phyloP scores from a whole-genome alignment of 2,888 invertebrate species.

The Drosophila algonquin region DNA sequence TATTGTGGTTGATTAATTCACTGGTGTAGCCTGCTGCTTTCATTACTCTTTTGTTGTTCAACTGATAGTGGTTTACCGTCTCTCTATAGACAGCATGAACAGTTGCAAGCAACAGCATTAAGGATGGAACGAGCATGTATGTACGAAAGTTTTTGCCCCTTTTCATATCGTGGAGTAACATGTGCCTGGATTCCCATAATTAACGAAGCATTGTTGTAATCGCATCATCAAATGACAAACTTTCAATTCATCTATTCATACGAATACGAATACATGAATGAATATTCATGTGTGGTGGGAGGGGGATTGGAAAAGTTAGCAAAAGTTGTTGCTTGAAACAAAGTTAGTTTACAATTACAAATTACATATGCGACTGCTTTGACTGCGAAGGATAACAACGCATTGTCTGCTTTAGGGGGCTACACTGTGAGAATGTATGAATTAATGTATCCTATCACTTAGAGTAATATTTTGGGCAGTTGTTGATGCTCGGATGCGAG shows the following conservation, averaged over 20 bases:
- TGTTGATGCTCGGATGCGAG: neutral
- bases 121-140: neutral
- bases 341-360: slow-evolving; percentile 27
- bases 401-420: neutral
- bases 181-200: slow-evolving; percentile 68
- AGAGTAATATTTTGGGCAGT: neutral
- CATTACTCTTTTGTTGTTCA: neutral
- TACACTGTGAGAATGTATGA: slow-evolving; percentile 23
- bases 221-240: slow-evolving; percentile 40
- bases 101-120: slow-evolving; percentile 12
- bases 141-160: slow-evolving; percentile 36
- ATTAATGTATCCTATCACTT: neutral
- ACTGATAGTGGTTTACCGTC: neutral
- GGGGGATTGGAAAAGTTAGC: slow-evolving; percentile 42
- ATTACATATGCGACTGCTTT: slow-evolving; percentile 6
- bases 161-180: slow-evolving; percentile 50
- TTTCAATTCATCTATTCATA: neutral
- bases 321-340: slow-evolving; percentile 57
- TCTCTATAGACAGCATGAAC: neutral
- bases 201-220: slow-evolving; percentile 65
- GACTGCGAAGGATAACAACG: slow-evolving; percentile 4
- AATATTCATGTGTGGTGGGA: slow-evolving; percentile 9
- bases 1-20: slow-evolving; percentile 50
- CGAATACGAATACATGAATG: slow-evolving; percentile 19
- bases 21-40: slow-evolving; percentile 6